phyloP scores from a whole-genome alignment of 2,797 vertebrate genomes.

The Babyrousa celebensis region DNA sequence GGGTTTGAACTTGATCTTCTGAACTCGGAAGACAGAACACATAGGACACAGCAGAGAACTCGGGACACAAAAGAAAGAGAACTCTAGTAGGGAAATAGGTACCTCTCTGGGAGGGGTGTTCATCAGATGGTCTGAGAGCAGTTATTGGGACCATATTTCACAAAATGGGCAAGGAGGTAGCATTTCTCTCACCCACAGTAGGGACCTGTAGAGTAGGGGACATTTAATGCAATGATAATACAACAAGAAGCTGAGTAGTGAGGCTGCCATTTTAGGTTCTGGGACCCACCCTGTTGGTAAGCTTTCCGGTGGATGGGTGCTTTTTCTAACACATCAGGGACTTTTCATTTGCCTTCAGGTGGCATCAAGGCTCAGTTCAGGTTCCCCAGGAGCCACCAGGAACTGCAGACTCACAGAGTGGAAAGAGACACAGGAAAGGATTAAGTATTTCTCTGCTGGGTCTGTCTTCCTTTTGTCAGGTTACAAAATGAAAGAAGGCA shows the following conservation, averaged over 20 bases:
- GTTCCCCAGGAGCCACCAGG: background rate
- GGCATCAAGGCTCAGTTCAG: background rate
- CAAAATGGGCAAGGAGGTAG: background rate
- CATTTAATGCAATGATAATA: background rate
- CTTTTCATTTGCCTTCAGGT: background rate
- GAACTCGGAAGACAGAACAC: background rate
- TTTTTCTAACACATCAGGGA: background rate
- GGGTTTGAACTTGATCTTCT: background rate
- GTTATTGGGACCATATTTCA: background rate
- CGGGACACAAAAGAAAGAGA: background rate
- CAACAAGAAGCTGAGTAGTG: background rate
- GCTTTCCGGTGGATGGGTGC: accelerated
- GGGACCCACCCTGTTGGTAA: no score
- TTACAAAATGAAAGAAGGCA: constrained; percentile 3
- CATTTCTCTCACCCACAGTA: background rate
- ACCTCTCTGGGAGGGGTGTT: background rate
- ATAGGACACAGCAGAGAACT: no score
- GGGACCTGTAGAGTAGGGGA: background rate
- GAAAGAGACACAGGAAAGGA: background rate
- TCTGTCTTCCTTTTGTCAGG: background rate
- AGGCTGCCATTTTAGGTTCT: background rate
- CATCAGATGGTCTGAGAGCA: background rate
- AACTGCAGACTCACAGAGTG: background rate
- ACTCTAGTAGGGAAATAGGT: background rate
- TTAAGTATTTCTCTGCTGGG: background rate